Evolutionary conservation across 1,140 invertebrate species (phyloP).

Genomic region (Apis florea): DNA sequence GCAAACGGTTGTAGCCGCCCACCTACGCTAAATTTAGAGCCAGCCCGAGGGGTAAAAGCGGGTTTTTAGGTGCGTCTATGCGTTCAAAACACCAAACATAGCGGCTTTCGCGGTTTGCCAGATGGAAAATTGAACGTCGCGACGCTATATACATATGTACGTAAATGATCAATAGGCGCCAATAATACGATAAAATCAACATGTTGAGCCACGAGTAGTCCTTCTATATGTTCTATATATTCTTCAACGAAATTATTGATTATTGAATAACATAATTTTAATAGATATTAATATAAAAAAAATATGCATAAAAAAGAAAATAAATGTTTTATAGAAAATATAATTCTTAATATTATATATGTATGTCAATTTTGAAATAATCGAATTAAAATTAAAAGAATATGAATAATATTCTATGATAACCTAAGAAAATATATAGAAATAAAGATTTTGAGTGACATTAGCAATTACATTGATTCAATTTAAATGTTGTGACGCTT

Average conservation of each 20-base stretch:
- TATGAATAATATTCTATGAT: neutral
- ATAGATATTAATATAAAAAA: neutral
- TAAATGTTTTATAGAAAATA: too few relatives aligned
- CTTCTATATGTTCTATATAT: neutral
- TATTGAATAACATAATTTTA: neutral
- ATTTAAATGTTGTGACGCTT: constrained; percentile 26
- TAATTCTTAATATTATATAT: too few relatives aligned
- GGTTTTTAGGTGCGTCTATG: constrained; percentile 42
- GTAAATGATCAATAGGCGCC: neutral
- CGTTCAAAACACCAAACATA: constrained; percentile 28
- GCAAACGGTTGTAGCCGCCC: constrained; percentile 70
- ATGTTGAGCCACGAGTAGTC: neutral
- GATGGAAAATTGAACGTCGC: constrained; percentile 24
- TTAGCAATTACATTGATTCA: constrained; percentile 14
- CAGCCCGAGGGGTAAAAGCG: constrained; percentile 57
- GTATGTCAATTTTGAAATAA: neutral
- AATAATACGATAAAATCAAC: neutral
- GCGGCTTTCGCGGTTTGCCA: constrained; percentile 10
- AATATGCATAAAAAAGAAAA: neutral
- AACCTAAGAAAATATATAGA: too few relatives aligned
- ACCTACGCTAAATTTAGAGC: constrained; percentile 77
- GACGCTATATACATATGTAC: constrained; percentile 10
- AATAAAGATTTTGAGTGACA: constrained; percentile 18
- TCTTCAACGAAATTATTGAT: neutral
- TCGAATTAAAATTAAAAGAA: neutral